Conservation (phyloP, 2,797 vertebrate genomes). For the Sebastes hubbsi region DNA sequence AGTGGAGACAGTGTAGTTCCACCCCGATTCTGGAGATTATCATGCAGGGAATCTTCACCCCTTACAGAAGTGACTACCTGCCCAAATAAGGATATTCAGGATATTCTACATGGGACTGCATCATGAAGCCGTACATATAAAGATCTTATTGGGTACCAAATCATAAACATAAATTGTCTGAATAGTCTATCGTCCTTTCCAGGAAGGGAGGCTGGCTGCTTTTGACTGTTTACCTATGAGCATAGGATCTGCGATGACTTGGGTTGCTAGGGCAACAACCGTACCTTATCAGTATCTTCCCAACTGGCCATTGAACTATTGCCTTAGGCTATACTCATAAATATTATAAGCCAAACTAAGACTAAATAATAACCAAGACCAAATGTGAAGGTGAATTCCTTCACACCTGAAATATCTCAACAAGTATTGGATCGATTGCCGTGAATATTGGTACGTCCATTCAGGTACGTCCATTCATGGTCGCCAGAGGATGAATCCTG, state of each 20-base stretch:
- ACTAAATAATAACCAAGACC: not conserved
- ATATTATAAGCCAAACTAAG: not conserved
- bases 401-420: not conserved
- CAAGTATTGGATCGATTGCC: not conserved
- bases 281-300: not conserved
- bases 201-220: not conserved
- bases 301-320: not conserved
- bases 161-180: too few species aligned
- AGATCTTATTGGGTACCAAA: not conserved
- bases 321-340: not conserved
- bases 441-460: not conserved
- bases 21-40: not conserved
- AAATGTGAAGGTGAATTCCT: not conserved
- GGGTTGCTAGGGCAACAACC: too few species aligned
- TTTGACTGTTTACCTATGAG: not conserved
- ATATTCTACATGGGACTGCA: not conserved
- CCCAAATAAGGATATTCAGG: not conserved
- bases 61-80: not conserved
- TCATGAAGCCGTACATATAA: not conserved
- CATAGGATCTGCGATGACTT: not conserved
- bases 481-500: not conserved
- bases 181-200: too few species aligned
- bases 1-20: not conserved
- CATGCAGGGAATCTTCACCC: not conserved
- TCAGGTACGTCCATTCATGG: not conserved